Evolutionary conservation across 1,140 invertebrate genomes (phyloP).

Genomic region (Drosophila subpulchrella): DNA sequence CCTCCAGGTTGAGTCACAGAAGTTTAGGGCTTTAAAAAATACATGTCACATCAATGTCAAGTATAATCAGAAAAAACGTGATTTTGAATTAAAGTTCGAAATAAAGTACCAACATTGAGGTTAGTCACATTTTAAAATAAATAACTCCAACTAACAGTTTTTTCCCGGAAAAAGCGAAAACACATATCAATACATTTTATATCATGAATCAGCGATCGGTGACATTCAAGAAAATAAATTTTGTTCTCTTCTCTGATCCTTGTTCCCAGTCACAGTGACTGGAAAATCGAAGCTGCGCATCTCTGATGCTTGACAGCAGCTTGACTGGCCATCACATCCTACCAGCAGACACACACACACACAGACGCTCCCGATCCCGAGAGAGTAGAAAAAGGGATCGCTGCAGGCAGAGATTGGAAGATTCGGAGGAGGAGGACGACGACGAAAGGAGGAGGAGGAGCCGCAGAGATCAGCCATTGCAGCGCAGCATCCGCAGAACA

Average conservation of each 20-base stretch:
- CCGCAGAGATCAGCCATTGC: conserved; percentile 28
- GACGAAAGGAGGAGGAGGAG: background rate
- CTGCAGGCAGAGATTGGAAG: conserved; percentile 27
- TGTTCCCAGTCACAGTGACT: conserved; percentile 8
- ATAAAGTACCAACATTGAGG: background rate
- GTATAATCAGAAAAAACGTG: background rate
- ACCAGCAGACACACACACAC: conserved; percentile 31
- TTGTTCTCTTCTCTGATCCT: background rate
- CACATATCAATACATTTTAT: too few relatives aligned
- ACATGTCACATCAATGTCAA: background rate
- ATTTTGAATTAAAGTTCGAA: background rate
- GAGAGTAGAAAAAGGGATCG: conserved; percentile 47
- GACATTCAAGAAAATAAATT: too few relatives aligned
- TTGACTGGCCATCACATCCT: conserved; percentile 33
- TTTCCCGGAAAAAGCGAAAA: background rate
- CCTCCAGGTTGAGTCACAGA: background rate
- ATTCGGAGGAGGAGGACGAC: background rate
- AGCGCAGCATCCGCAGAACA: conserved; percentile 39
- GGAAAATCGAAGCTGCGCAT: conserved; percentile 22
- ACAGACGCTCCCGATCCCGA: conserved; percentile 16
- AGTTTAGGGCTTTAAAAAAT: background rate
- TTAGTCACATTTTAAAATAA: background rate
- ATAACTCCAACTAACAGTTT: background rate
- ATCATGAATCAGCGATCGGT: too few relatives aligned
- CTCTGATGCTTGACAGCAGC: conserved; percentile 32